These are phyloP conservation scores for Dromococcyx pavoninus DNA, from an alignment of 2,797 vertebrate genomes.

Conservation along the genomic window DNA sequence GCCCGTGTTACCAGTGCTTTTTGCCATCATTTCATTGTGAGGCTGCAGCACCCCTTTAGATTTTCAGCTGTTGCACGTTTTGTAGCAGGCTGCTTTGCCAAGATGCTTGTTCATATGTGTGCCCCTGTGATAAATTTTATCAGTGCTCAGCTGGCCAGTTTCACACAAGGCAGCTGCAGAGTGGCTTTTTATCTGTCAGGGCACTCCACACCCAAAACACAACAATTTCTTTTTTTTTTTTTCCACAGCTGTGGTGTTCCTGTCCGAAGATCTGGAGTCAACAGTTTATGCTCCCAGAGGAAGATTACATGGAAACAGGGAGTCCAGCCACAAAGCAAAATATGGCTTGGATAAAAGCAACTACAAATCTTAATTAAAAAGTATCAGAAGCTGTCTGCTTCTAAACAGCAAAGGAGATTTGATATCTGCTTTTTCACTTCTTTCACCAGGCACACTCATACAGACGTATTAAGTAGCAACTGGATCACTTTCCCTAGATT, in stretches of 20 bases:
- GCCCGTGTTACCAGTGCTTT: neutral
- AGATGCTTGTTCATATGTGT: conserved; percentile 55
- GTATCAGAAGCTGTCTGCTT: conserved; percentile 4
- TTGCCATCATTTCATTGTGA: neutral
- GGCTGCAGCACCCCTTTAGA: conserved; percentile 42
- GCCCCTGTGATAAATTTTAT: conserved; percentile 79
- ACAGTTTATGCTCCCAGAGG: conserved; percentile 76
- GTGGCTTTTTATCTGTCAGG: conserved; percentile 78
- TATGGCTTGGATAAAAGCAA: conserved; percentile 77
- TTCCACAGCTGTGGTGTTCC: conserved; percentile 66
- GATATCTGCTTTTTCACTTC: conserved; percentile 29
- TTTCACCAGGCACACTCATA: neutral
- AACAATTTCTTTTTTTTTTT: neutral
- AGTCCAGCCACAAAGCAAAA: conserved; percentile 74
- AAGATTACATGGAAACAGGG: conserved; percentile 78
- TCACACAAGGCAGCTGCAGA: conserved; percentile 50
- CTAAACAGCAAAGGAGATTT: conserved; percentile 1
- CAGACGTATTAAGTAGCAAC: neutral
- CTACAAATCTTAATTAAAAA: conserved; percentile 76
- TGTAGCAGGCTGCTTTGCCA: conserved; percentile 62
- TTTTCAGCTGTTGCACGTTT: conserved; percentile 67
- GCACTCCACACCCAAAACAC: neutral
- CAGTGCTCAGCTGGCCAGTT: conserved; percentile 67
- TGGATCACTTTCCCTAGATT: neutral
- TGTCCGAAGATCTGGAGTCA: conserved; percentile 78